Conservation (phyloP, 1,140 invertebrate genomes). For the Melipona quadrifasciata region DNA sequence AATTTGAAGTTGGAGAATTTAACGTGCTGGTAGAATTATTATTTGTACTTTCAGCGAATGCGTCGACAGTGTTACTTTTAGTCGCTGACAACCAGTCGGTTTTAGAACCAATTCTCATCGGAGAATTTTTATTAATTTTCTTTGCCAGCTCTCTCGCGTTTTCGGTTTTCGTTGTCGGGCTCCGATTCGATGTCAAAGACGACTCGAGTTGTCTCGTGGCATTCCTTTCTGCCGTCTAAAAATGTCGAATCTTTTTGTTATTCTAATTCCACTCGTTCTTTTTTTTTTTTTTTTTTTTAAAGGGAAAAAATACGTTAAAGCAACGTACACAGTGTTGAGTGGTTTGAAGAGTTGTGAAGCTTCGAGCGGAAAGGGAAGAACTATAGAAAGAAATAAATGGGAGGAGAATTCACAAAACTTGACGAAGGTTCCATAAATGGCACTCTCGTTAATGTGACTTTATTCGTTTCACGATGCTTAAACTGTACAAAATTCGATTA, state of each 20-base stretch:
- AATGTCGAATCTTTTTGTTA: background rate
- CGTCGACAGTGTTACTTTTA: background rate
- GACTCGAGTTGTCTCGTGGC: background rate
- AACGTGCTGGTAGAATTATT: too few relatives aligned
- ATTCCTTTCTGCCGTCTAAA: background rate
- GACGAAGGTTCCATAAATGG: constrained; percentile 56
- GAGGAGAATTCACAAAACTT: constrained; percentile 30
- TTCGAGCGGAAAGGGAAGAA: background rate
- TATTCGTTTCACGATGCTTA: constrained; percentile 63
- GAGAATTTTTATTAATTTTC: background rate
- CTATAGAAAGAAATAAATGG: background rate
- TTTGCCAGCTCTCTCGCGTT: background rate
- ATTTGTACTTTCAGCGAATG: background rate
- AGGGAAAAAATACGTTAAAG: background rate
- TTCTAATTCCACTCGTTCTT: background rate
- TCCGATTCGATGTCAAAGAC: background rate
- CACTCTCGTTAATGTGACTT: constrained; percentile 67
- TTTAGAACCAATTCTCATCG: background rate
- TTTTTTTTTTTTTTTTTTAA: background rate
- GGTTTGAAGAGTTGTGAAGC: background rate
- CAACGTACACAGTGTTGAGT: too few relatives aligned
- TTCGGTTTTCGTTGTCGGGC: too few relatives aligned
- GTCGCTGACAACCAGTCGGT: background rate
- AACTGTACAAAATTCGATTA: constrained; percentile 58
- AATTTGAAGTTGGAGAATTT: background rate